phyloP scores from a whole-genome alignment of 1,140 invertebrate genomes.

The Heliothis virescens region DNA sequence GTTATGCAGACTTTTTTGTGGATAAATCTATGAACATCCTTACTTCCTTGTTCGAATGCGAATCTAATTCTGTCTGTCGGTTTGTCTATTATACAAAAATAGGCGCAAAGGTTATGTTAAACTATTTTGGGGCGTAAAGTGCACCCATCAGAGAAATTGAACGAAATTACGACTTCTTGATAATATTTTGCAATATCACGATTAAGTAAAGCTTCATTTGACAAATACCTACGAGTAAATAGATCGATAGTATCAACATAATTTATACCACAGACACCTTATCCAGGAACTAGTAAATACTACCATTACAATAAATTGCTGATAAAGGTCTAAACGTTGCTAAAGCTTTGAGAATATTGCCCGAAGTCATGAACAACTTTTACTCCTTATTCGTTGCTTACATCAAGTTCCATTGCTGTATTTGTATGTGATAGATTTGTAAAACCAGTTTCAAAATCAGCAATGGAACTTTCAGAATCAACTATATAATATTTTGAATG shows the following conservation, averaged over 20 bases:
- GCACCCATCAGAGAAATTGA: no score
- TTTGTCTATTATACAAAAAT: no score
- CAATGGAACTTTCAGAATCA: background rate
- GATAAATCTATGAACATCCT: no score
- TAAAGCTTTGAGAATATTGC: background rate
- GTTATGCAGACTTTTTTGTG: background rate
- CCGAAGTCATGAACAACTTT: constrained; percentile 34
- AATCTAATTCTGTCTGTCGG: no score
- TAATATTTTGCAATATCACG: no score
- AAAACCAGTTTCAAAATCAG: background rate
- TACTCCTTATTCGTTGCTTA: background rate
- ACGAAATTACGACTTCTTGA: no score
- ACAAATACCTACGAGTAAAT: background rate
- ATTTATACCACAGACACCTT: background rate
- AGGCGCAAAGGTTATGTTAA: no score
- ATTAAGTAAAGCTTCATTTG: no score
- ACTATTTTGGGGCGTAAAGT: no score
- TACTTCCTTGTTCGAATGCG: no score
- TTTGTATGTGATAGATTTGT: background rate
- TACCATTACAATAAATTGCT: constrained; percentile 4
- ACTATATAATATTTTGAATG: background rate
- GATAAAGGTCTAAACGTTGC: constrained; percentile 28
- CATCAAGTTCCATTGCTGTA: background rate
- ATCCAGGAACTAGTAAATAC: constrained; percentile 4
- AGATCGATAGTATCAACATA: background rate